Base-by-base conservation (phyloP, 2,113 vertebrate species). In the Tilapia sparmanii region DNA sequence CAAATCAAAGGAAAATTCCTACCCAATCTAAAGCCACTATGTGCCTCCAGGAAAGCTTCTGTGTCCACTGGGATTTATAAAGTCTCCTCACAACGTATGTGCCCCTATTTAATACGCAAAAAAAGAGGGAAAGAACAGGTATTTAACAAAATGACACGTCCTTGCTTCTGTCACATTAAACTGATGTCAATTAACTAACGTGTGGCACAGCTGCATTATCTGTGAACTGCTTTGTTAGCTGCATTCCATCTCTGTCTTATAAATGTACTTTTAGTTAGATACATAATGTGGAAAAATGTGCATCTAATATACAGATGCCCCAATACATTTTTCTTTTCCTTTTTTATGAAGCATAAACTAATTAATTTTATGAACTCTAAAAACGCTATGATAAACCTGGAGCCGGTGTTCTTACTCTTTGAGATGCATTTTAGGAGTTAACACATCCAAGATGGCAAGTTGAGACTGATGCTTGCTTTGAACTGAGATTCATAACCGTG, bases 371-470 rank as follows among this genome's bases (percentile, higher is more conserved):
- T 3, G 18, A 63, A n/a, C 59, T 35, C 0, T n/a, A 63, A 7
- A 35, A 0, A 31, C 0, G 18, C 29, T 63, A 35, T 63, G 16
- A 35, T 63, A 12, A 66, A 66, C 0, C 31, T 66, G 61, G 55
- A 57, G 24, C 54, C 0, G 3, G 0, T 57, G 5, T 66, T 35
- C 61, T n/a, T 35, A 66, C 1, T 66, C 38, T 45, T 47, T 76
- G 68, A 42, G 38, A 45, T 45, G 12, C 68, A 18, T 26, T 66
- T 73, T 1, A 45, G 22, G 13, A 26, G 22, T 45, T 26, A 4
- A 10, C 40, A 47, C 68, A 73, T 29, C 22, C 15, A 47, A 76
- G 2, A 47, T 47, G 68, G 1, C 22, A 47, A 76, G 40, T 45
- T 76, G 40, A 76, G 42, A 18, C 61, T 38, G 10, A 0, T n/a